A percentile compares a stretch with the other conserved stretches of the same genome.
phyloP scores from a whole-genome alignment of 2,113 vertebrate genomes.

The Oxyura jamaicensis region DNA sequence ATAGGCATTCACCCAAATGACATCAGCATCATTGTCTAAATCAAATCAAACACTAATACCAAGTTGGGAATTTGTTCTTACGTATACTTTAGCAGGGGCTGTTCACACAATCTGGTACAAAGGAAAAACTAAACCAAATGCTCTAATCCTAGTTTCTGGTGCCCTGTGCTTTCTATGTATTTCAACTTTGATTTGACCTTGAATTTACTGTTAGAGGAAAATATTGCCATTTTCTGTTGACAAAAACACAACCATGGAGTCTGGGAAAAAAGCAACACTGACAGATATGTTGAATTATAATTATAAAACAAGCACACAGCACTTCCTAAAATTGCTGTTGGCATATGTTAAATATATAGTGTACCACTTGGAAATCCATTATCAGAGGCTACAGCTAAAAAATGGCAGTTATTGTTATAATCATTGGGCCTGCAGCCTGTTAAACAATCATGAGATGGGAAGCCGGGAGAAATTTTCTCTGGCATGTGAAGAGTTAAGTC shows the following conservation, averaged over 20 bases:
- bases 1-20: neutral
- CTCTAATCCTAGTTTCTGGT: neutral
- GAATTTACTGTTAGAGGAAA: slow-evolving; percentile 1
- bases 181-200: slow-evolving; percentile 25
- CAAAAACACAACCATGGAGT: neutral
- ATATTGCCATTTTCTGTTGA: slow-evolving; percentile 7
- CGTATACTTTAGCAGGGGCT: neutral
- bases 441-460: neutral
- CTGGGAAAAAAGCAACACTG: neutral
- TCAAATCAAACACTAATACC: neutral
- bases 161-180: neutral
- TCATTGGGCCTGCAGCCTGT: slow-evolving; percentile 39
- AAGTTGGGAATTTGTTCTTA: neutral
- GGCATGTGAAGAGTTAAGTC: neutral
- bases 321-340: slow-evolving; percentile 24
- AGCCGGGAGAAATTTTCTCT: neutral
- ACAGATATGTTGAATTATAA: slow-evolving; percentile 20
- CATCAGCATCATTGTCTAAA: neutral
- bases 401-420: neutral
- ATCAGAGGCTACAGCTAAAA: neutral
- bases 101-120: neutral
- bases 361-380: slow-evolving; percentile 33
- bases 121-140: neutral
- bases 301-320: slow-evolving; percentile 22
- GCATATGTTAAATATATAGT: neutral